These are phyloP conservation scores for Drosophila tsacasi DNA, from an alignment of 1,140 invertebrate species.

Conservation along the genomic window DNA sequence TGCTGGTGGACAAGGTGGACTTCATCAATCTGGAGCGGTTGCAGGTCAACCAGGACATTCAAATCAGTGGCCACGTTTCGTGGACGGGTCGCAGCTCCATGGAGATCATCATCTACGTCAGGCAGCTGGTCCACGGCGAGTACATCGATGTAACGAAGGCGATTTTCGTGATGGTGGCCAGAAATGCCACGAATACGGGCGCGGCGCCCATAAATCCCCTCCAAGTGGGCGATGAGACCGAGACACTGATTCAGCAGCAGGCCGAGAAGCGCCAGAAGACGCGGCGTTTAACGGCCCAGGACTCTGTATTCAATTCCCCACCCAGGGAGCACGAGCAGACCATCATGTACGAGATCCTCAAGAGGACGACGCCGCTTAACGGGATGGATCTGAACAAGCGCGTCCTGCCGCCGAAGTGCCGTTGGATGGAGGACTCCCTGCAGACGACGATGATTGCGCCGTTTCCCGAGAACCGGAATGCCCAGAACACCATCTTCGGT, in stretches of 20 bases:
- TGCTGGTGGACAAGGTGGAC: conserved; percentile 90
- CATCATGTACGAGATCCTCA: conserved; percentile 89
- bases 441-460: conserved; percentile 64
- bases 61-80: conserved; percentile 90
- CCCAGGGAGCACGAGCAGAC: conserved; percentile 89
- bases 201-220: conserved; percentile 89
- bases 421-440: conserved; percentile 88
- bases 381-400: conserved; percentile 86
- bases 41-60: conserved; percentile 88
- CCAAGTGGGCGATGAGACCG: conserved; percentile 87
- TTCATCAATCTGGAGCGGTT: conserved; percentile 86
- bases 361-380: conserved; percentile 87
- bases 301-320: conserved; percentile 88
- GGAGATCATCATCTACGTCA: conserved; percentile 90
- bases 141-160: conserved; percentile 89
- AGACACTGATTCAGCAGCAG: conserved; percentile 86
- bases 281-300: conserved; percentile 84
- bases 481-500: conserved; percentile 93
- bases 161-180: conserved; percentile 90
- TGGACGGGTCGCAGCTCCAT: conserved; percentile 91
- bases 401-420: conserved; percentile 86
- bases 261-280: conserved; percentile 87
- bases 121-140: conserved; percentile 87
- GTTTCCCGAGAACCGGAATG: conserved; percentile 87
- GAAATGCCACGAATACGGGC: conserved; percentile 89